These are phyloP conservation scores for Trilocha varians DNA, from an alignment of 2,888 invertebrate species.

Conservation along the genomic window DNA sequence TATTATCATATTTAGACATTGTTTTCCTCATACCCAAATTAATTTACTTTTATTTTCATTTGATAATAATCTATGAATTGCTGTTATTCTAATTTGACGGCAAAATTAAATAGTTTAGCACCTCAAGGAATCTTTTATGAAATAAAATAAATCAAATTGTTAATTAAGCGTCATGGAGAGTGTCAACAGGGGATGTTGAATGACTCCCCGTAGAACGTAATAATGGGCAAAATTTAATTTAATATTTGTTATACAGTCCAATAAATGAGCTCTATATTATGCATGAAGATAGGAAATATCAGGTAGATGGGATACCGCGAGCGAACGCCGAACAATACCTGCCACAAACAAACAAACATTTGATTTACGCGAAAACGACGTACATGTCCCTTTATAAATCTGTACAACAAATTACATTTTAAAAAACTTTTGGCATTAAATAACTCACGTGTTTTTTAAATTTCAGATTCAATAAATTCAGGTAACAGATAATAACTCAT, in stretches of 20 bases:
- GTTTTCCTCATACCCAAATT: too few species aligned
- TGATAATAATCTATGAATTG: too few species aligned
- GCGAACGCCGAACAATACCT: conserved; percentile 41
- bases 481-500: too few species aligned
- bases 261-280: neutral
- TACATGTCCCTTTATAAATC: conserved; percentile 37
- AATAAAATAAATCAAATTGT: conserved; percentile 4
- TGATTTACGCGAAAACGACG: conserved; percentile 50
- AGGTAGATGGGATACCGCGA: neutral
- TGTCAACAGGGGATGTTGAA: conserved; percentile 5
- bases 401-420: too few species aligned
- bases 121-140: neutral
- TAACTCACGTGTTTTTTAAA: too few species aligned
- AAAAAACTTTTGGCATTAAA: too few species aligned
- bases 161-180: conserved; percentile 5
- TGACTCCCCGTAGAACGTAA: conserved; percentile 6
- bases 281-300: neutral
- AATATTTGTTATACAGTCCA: neutral
- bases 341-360: conserved; percentile 49
- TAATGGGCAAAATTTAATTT: conserved; percentile 4
- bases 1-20: too few species aligned
- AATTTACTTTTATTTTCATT: too few species aligned
- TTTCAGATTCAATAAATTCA: too few species aligned
- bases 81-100: too few species aligned
- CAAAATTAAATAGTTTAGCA: too few species aligned